Evolutionary conservation across 1,140 invertebrate species (phyloP).

Genomic region (Drosophila mauritiana): DNA sequence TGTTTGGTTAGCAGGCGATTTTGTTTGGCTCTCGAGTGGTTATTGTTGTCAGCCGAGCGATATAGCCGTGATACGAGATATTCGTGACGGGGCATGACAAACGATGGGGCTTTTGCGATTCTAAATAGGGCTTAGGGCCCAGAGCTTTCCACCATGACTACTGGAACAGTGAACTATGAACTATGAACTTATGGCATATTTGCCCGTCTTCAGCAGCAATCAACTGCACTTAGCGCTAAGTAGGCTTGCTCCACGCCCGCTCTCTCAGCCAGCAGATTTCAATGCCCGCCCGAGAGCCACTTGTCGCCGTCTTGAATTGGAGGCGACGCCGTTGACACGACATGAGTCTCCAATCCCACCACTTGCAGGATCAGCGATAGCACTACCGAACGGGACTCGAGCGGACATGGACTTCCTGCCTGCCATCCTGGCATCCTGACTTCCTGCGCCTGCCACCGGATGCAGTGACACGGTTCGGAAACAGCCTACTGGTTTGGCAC

Average conservation of each 20-base stretch:
- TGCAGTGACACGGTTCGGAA: slow-evolving; percentile 21
- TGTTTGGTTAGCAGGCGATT: slow-evolving; percentile 41
- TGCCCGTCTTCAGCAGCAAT: slow-evolving; percentile 56
- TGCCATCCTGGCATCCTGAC: slow-evolving; percentile 1
- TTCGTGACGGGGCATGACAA: slow-evolving; percentile 54
- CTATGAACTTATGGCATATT: slow-evolving; percentile 58
- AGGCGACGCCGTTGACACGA: slow-evolving; percentile 36
- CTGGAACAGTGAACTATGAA: slow-evolving; percentile 30
- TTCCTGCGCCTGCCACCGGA: slow-evolving; percentile 26
- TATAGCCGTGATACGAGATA: slow-evolving; percentile 34
- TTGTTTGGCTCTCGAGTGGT: slow-evolving; percentile 65
- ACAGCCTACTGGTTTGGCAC: slow-evolving; percentile 4
- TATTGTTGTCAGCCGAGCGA: slow-evolving; percentile 70
- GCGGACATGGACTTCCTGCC: slow-evolving; percentile 39
- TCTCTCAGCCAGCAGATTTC: slow-evolving; percentile 40
- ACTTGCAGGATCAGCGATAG: slow-evolving; percentile 51
- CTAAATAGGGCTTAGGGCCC: slow-evolving; percentile 55
- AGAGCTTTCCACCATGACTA: slow-evolving; percentile 10
- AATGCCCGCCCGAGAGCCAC: slow-evolving; percentile 44
- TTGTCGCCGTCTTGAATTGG: slow-evolving; percentile 24
- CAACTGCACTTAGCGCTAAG: slow-evolving; percentile 67
- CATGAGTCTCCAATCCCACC: slow-evolving; percentile 29
- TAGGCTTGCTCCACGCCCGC: slow-evolving; percentile 22
- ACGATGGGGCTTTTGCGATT: slow-evolving; percentile 33
- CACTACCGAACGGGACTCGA: not conserved